A percentile compares a stretch with the other conserved stretches of the same genome.
Evolutionary conservation across 2,797 vertebrate species (phyloP).

Genomic region (Coendou prehensilis): DNA sequence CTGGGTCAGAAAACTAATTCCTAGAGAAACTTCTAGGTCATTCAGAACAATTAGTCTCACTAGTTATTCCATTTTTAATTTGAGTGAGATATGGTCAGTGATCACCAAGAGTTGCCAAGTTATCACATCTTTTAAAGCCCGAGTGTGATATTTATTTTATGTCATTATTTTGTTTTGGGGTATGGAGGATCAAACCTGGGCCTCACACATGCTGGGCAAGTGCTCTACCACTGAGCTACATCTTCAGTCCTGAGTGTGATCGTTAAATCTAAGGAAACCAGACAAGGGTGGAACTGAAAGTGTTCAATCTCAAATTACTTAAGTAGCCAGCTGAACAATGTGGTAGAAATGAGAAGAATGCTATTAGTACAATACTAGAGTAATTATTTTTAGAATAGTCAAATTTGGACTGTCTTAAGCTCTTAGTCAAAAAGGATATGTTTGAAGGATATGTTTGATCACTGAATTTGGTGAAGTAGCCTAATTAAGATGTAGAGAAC

Average conservation of each 20-base stretch:
- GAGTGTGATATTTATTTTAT: neutral
- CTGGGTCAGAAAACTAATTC: neutral
- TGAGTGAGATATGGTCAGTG: neutral
- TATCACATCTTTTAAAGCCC: neutral
- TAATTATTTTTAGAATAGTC: neutral
- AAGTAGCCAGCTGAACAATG: neutral
- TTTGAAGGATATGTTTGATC: neutral
- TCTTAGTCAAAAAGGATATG: neutral
- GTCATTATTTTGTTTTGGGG: neutral
- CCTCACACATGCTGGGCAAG: neutral
- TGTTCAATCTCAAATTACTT: neutral
- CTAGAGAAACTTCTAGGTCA: neutral
- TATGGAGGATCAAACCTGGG: neutral
- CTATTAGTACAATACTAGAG: neutral
- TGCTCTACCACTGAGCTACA: neutral
- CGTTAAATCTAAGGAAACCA: conserved; percentile 11
- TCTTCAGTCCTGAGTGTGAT: neutral
- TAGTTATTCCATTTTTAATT: conserved; percentile 6
- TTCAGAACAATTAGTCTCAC: neutral
- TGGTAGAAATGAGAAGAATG: conserved; percentile 8
- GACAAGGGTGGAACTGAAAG: neutral
- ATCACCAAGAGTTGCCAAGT: neutral
- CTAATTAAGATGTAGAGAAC: conserved; percentile 20
- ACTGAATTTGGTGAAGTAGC: neutral
- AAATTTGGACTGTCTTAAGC: neutral